Percentiles rank a stretch among this genome's conserved stretches.
phyloP scores from a whole-genome alignment of 2,113 vertebrate genomes.

The Tympanuchus pallidicinctus region DNA sequence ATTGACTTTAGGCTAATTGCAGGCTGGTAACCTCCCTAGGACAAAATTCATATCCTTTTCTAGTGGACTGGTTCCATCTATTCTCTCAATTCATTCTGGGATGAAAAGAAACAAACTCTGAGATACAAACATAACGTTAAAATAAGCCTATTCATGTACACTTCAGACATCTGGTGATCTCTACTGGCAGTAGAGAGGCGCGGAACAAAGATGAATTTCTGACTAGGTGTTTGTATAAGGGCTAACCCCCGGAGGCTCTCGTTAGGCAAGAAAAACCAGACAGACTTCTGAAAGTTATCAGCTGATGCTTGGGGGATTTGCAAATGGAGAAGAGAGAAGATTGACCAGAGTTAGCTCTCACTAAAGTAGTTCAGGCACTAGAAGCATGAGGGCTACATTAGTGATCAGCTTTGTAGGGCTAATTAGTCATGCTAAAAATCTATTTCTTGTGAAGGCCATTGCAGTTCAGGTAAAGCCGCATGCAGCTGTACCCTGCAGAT shows the following conservation, averaged over 20 bases:
- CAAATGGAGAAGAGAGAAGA: neutral
- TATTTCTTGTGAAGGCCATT: neutral
- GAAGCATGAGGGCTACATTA: neutral
- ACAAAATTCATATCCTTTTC: neutral
- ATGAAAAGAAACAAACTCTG: neutral
- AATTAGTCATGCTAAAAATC: neutral
- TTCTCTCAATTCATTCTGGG: neutral
- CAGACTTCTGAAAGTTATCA: neutral
- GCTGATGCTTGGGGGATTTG: neutral
- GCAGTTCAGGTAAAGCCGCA: neutral
- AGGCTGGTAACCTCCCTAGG: accelerated
- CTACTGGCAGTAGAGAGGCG: neutral
- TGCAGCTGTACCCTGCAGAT: neutral
- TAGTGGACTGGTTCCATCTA: neutral
- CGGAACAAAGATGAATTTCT: neutral
- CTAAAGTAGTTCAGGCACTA: neutral
- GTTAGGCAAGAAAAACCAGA: neutral
- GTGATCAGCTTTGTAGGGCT: neutral
- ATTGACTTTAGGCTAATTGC: neutral
- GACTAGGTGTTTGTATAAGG: neutral
- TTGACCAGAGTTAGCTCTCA: neutral
- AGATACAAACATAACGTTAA: neutral
- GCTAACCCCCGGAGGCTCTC: neutral
- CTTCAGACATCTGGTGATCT: neutral
- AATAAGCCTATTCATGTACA: neutral